Conservation (phyloP, 2,113 vertebrate genomes). For the Amia ocellicauda region DNA sequence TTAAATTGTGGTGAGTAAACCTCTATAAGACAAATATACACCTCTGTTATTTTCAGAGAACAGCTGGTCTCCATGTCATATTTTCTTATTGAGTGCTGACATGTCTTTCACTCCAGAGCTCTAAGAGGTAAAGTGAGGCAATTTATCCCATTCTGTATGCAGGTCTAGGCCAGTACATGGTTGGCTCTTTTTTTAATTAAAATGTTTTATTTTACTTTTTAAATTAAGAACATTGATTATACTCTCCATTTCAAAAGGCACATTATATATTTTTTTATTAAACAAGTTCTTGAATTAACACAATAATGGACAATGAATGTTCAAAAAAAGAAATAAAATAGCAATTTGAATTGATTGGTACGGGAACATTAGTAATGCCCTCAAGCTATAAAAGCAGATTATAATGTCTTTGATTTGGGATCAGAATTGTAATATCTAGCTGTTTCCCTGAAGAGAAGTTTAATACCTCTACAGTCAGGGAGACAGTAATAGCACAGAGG, state of each 20-base stretch:
- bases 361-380: conserved; percentile 24
- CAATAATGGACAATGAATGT: conserved; percentile 23
- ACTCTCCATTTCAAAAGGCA: conserved; percentile 30
- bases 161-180: neutral
- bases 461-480: neutral
- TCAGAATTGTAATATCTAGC: conserved; percentile 24
- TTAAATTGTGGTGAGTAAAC: too few species aligned
- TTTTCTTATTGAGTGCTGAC: conserved; percentile 12
- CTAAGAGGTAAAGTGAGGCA: neutral
- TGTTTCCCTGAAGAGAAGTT: conserved; percentile 5
- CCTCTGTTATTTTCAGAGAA: too few species aligned
- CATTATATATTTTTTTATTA: conserved; percentile 36
- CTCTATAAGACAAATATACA: too few species aligned
- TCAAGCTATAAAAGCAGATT: conserved; percentile 27
- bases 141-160: conserved; percentile 18
- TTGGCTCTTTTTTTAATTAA: neutral
- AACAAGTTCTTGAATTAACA: conserved; percentile 27
- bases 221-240: conserved; percentile 38
- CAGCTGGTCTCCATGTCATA: conserved; percentile 5
- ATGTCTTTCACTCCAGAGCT: conserved; percentile 14
- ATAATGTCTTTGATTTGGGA: conserved; percentile 22
- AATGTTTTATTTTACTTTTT: conserved; percentile 27
- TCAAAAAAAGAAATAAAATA: conserved; percentile 18
- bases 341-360: conserved; percentile 32
- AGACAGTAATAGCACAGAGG: neutral